Evolutionary conservation across 64 coral and sea anemone genomes (phyloP), one percentile per base, ranked within the genome.

Genomic region (Dendrophyllia cribrosa): DNA sequence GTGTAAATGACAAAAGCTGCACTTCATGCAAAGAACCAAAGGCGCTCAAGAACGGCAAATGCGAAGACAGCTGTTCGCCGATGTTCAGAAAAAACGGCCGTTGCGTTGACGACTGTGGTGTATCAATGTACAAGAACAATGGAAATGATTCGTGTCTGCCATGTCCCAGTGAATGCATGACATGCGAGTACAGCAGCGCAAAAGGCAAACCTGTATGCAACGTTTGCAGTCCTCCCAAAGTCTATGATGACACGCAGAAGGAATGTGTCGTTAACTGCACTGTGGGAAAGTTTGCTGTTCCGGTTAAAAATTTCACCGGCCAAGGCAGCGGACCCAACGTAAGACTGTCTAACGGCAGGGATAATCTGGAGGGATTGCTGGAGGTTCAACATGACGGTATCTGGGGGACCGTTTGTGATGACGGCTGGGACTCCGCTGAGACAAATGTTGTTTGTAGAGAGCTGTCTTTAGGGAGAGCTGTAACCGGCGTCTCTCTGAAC

Each of bases 331-430:
- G 53, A 12, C 26, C 62, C 43, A 51, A 10, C 9, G 15, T 97
- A 15, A 75, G 95, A 21, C 76, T 97, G 5, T 75, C 87, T 11
- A 91, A 94, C 62, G 95, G 95, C n/a, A 81, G 87, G 1, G 95
- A 97, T 70, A 76, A 94, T 58, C 50, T 91, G 47, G 95, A 97
- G 17, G 95, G 95, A 7, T n/a, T 89, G n/a, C 20, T 97, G 17
- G 74, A 97, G 77, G 91, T 97, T 25, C 88, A 69, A 6, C 88
- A 97, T 50, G 48, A 94, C 43, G 95, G 95, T 48, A n/a, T 83
- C 19, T 97, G 95, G 95, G 95, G 95, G 1, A 97, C 95, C 2
- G 88, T 97, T n/a, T 97, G 95, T 67, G 95, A 97, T 63, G 95
- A 97, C 64, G 86, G 88, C 3, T 97, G 95, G 95, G 92, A 87